Evolutionary conservation across 2,113 vertebrate species (phyloP), one percentile per base, ranked within the genome.

Genomic region (Lasiurus cinereus): DNA sequence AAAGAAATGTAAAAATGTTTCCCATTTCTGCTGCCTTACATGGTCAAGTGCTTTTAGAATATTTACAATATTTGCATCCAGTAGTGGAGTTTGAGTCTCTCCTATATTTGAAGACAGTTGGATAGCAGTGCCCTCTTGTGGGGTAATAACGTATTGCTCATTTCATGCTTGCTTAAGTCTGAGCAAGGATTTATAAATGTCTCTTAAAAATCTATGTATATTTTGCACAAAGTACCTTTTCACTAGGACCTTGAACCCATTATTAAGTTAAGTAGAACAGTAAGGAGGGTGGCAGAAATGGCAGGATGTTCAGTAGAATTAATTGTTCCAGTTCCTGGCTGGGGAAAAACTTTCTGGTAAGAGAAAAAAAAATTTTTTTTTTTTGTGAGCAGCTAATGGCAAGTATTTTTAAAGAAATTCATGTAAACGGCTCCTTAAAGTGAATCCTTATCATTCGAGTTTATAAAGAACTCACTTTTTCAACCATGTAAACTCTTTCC

Each of bases 121-220:
- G 46, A 22, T 73, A 91, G 72, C 73, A 95, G 96, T 85, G 96
- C 96, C 97, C 97, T 95, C 97, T 94, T 90, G 96, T 56, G 89
- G 96, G 27, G 27, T 69, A 85, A 54, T 24, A 64, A 6, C 56
- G 27, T 39, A 74, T 14, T 83, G 92, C 73, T 74, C 87, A 54
- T 64, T 92, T 70, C 46, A 2, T 83, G 78, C 80, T 56, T 83
- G 31, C 18, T 87, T 83, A 80, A 79, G 36, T 90, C 73, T 80
- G 67, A 83, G 62, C 29, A 62, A 36, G 24, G 66, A n/a, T 69
- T 78, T 90, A 79, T 39, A 43, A 15, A 8, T 54, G 77, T 90
- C 43, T 88, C 46, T 93, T 95, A 39, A 85, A 94, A 88, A 84
- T 88, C 76, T 78, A 9, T 14, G n/a, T 52, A 10, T 79, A n/a